A percentile compares a stretch with the other conserved stretches of the same genome.
Evolutionary conservation across 2,888 invertebrate genomes (phyloP).

Genomic region (Polydrusus tereticollis): DNA sequence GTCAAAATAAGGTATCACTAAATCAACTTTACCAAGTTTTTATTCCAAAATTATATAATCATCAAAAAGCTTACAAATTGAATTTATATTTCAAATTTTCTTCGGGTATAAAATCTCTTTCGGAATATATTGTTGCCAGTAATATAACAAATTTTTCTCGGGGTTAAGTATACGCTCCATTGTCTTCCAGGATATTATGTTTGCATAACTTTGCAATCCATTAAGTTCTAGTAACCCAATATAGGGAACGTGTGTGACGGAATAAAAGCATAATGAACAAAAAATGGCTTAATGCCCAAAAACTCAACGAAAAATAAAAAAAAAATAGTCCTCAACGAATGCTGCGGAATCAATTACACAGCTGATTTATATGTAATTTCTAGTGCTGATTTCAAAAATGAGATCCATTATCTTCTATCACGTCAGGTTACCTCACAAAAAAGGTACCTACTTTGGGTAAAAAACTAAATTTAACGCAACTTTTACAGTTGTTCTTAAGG

Average conservation of each 20-base stretch:
- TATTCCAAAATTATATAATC: background rate
- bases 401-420: too few relatives aligned
- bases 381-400: too few relatives aligned
- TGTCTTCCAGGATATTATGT: conserved; percentile 43
- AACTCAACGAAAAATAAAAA: too few relatives aligned
- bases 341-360: too few relatives aligned
- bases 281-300: too few relatives aligned
- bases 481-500: too few relatives aligned
- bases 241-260: background rate
- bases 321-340: too few relatives aligned
- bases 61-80: background rate
- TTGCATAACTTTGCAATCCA: conserved; percentile 44
- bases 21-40: background rate
- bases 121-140: conserved; percentile 11
- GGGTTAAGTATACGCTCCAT: conserved; percentile 39
- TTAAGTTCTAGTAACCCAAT: conserved; percentile 28
- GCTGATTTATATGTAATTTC: too few relatives aligned
- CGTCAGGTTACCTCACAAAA: too few relatives aligned
- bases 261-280: background rate
- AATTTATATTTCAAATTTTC: background rate
- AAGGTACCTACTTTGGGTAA: too few relatives aligned
- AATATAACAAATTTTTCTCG: conserved; percentile 28
- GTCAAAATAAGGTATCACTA: too few relatives aligned
- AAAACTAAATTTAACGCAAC: too few relatives aligned
- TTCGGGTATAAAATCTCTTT: conserved; percentile 20